phyloP scores from a whole-genome alignment of 2,888 invertebrate species.

The Melipona bicolor region DNA sequence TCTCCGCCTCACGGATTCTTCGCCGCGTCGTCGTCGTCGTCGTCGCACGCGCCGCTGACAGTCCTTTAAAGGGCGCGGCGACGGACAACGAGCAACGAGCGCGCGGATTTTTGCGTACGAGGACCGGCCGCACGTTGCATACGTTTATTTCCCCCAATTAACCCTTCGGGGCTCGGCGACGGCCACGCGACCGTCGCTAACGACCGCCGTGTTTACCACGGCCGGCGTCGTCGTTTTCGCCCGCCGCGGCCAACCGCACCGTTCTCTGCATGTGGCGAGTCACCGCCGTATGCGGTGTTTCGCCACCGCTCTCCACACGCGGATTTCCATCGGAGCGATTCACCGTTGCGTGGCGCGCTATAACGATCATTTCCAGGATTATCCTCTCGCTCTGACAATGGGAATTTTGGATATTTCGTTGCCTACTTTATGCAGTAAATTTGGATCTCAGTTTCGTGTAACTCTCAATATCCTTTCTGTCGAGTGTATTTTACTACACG shows the following conservation, averaged over 20 bases:
- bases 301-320: background rate
- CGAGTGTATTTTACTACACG: too few species aligned
- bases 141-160: constrained; percentile 81
- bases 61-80: constrained; percentile 15
- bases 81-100: constrained; percentile 68
- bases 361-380: background rate
- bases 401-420: too few species aligned
- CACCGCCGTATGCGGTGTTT: background rate
- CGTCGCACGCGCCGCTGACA: constrained; percentile 71
- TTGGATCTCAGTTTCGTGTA: too few species aligned
- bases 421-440: too few species aligned
- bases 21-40: constrained; percentile 18
- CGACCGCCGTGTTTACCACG: constrained; percentile 73
- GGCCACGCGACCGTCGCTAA: constrained; percentile 78
- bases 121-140: constrained; percentile 63
- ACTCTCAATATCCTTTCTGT: too few species aligned
- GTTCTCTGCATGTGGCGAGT: constrained; percentile 3
- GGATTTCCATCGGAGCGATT: background rate
- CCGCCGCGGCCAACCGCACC: constrained; percentile 50
- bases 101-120: constrained; percentile 73
- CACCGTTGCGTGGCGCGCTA: background rate
- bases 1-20: constrained; percentile 15
- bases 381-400: too few species aligned
- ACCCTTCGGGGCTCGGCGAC: constrained; percentile 77
- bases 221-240: constrained; percentile 10